phyloP scores from a whole-genome alignment of 1,140 invertebrate species.

The Drosophila erecta region DNA sequence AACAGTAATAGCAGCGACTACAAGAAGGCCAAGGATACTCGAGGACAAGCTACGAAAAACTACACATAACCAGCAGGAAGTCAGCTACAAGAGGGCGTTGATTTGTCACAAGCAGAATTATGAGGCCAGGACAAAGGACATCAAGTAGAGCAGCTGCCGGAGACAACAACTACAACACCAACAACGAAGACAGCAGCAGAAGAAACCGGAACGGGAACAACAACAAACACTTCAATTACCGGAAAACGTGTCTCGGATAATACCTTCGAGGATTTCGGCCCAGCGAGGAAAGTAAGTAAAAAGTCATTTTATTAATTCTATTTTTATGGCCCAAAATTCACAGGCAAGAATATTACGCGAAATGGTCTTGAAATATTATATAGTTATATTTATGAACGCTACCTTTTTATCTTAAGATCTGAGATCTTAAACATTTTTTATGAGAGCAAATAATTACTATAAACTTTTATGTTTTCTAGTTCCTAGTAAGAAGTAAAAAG shows the following conservation, averaged over 20 bases:
- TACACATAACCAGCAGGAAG: constrained; percentile 77
- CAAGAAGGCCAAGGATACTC: constrained; percentile 18
- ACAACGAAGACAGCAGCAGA: not conserved
- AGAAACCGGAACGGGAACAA: constrained; percentile 23
- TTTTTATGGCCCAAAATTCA: constrained; percentile 30
- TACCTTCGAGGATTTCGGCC: constrained; percentile 53
- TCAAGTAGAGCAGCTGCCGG: constrained; percentile 55
- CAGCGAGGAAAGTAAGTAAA: constrained; percentile 65
- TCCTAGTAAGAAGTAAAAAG: too few species aligned
- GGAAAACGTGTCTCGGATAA: constrained; percentile 79
- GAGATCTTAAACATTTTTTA: not conserved
- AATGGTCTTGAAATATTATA: not conserved
- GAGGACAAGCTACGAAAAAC: constrained; percentile 41
- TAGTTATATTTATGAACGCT: too few species aligned
- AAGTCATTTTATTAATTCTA: constrained; percentile 72
- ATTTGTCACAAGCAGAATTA: constrained; percentile 81
- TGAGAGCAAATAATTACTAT: accelerated
- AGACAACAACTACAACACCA: not conserved
- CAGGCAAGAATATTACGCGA: not conserved
- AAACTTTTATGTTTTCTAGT: not conserved
- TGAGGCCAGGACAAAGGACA: constrained; percentile 54
- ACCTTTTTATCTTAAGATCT: too few species aligned
- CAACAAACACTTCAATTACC: constrained; percentile 77
- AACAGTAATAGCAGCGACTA: constrained; percentile 61
- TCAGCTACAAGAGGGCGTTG: constrained; percentile 78